Base-by-base conservation (phyloP, 23 tunicate species). In the Halocynthia roretzi region DNA sequence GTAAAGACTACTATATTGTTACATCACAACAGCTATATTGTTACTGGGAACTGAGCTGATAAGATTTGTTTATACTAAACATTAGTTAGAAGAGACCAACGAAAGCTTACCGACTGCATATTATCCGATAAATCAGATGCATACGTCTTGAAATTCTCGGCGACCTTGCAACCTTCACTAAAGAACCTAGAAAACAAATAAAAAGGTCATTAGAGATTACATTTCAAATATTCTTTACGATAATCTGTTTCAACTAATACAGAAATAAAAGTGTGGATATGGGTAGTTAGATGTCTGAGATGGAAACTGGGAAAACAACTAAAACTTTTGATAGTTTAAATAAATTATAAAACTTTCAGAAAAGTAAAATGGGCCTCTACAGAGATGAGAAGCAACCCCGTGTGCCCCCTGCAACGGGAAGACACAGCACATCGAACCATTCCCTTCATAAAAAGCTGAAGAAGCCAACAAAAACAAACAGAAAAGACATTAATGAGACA, bases 101-200 rank as follows among this genome's bases (percentile, higher is more conserved):
- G 68, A 8, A 1, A 52, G 83, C 81, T 90, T 53, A 91, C 92
- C 18, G 92, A 80, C 9, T 83, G 81, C n/a, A 92, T 61, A 40
- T 86, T 80, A 10, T 85, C 81, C 50, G 98, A 82, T 20, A 92
- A 67, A 10, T 86, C 80, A 22, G 89, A 83, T 7, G 87, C 73
- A 67, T 83, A 92, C 8, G 81, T 63, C 56, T 86, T 80, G 70
- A 82, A 92, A 6, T 86, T 82, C 52, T 92, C 92, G 50, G 92
- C 80, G 11, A 92, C 83, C 61, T 82, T 82, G 21, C 72, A 51
- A 8, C 98, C 98, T 23, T 92, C 92, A 54, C 56, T 85, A 76
- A 91, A 91, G 67, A 81, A 91, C 78, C 97, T 91, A 71, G 53
- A 88, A 86, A 23, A 17, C 10, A 10, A 67, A 67, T 12, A 67